These are phyloP conservation scores for Sebastes matsubarae DNA, from an alignment of 2,797 vertebrate genomes.

Conservation along the genomic window DNA sequence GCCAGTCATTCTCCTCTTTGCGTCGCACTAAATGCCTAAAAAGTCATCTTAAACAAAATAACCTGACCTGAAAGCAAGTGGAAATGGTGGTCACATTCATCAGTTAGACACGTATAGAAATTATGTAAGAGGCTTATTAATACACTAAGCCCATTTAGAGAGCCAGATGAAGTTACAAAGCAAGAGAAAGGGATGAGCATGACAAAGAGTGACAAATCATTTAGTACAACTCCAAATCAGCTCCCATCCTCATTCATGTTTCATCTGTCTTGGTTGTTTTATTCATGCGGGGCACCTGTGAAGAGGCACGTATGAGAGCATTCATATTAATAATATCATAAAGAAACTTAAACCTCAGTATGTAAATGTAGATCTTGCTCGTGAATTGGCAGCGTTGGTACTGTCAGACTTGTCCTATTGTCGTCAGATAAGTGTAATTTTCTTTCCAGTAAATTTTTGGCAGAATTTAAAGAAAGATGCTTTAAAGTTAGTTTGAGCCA, in stretches of 20 bases:
- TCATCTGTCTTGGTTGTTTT: conserved; percentile 15
- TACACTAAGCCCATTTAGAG: neutral
- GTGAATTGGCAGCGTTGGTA: conserved; percentile 13
- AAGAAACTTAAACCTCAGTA: neutral
- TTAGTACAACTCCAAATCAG: conserved; percentile 4
- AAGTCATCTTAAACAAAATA: neutral
- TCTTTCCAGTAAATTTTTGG: neutral
- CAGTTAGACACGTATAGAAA: neutral
- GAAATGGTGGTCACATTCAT: neutral
- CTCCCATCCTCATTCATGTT: neutral
- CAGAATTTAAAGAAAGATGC: neutral
- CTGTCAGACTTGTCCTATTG: conserved; percentile 9
- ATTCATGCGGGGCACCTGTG: neutral
- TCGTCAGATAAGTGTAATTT: conserved; percentile 42
- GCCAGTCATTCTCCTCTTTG: neutral
- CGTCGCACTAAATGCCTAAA: neutral
- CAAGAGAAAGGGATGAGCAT: neutral
- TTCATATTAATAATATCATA: neutral
- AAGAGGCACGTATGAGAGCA: neutral
- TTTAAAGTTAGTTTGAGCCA: neutral
- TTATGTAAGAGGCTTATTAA: neutral
- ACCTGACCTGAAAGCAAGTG: neutral
- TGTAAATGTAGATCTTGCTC: conserved; percentile 10
- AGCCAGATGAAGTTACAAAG: neutral
- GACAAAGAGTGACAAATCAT: conserved; percentile 32